A percentile compares a stretch with the other conserved stretches of the same genome.
phyloP scores from a whole-genome alignment of 2,888 invertebrate genomes.

The Latrodectus elegans region DNA sequence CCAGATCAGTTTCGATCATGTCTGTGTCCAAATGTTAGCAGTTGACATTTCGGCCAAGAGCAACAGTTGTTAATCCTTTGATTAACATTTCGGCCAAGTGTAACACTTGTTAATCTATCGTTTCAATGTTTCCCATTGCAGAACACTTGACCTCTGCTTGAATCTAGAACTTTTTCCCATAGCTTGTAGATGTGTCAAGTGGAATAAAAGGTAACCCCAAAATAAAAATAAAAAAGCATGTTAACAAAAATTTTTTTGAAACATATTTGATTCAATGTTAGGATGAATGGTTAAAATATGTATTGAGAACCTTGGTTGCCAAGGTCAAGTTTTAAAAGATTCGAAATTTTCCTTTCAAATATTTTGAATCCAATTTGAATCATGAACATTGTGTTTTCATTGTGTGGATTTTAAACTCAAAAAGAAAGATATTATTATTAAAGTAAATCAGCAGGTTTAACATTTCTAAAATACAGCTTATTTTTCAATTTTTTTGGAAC shows the following conservation, averaged over 20 bases:
- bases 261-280: not conserved
- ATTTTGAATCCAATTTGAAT: not conserved
- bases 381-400: too few relatives aligned
- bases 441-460: too few relatives aligned
- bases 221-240: conserved; percentile 14
- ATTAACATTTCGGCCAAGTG: conserved; percentile 50
- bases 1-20: not conserved
- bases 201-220: not conserved
- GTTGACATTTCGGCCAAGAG: conserved; percentile 52
- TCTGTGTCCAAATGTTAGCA: conserved; percentile 17
- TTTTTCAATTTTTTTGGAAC: too few relatives aligned
- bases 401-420: too few relatives aligned
- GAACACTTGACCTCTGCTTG: conserved; percentile 46
- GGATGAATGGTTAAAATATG: too few relatives aligned
- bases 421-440: too few relatives aligned
- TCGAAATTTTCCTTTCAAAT: not conserved
- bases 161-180: conserved; percentile 39
- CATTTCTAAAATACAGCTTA: too few relatives aligned
- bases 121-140: conserved; percentile 29
- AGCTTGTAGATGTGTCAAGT: conserved; percentile 16
- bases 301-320: not conserved
- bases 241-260: conserved; percentile 13
- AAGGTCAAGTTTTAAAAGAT: not conserved
- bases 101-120: conserved; percentile 42
- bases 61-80: conserved; percentile 45